These are phyloP conservation scores for Elegia similella DNA, from an alignment of 2,888 invertebrate species.

Conservation along the genomic window DNA sequence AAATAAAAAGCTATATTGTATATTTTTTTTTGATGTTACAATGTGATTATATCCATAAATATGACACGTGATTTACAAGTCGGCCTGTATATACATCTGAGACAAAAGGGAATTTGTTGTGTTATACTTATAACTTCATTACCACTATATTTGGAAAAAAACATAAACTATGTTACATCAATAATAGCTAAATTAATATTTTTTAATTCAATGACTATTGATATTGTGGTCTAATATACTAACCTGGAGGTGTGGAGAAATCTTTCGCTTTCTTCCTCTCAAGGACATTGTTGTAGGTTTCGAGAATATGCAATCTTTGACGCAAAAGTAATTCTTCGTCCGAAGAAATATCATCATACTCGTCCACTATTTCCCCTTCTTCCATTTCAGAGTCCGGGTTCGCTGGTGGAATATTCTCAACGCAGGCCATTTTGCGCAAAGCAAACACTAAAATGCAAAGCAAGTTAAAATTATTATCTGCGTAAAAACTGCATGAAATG, in stretches of 20 bases:
- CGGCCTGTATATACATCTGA: too few species aligned
- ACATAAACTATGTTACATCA: too few species aligned
- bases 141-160: too few species aligned
- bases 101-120: too few species aligned
- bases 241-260: slow-evolving; percentile 50
- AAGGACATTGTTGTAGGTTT: slow-evolving; percentile 75
- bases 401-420: slow-evolving; percentile 45
- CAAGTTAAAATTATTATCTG: neutral
- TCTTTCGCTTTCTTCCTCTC: slow-evolving; percentile 71
- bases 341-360: slow-evolving; percentile 70
- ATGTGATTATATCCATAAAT: too few species aligned
- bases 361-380: slow-evolving; percentile 75
- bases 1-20: too few species aligned
- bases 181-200: too few species aligned
- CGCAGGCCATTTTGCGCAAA: slow-evolving; percentile 50
- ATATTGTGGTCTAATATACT: neutral
- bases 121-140: too few species aligned
- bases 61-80: too few species aligned
- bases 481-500: neutral
- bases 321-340: slow-evolving; percentile 72
- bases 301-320: slow-evolving; percentile 68
- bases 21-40: too few species aligned
- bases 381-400: slow-evolving; percentile 70
- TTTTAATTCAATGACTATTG: too few species aligned
- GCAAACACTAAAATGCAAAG: neutral